Evolutionary conservation across 64 coral and sea anemone genomes (phyloP), one percentile per base, ranked within the genome.

Genomic region (Actinia tenebrosa): DNA sequence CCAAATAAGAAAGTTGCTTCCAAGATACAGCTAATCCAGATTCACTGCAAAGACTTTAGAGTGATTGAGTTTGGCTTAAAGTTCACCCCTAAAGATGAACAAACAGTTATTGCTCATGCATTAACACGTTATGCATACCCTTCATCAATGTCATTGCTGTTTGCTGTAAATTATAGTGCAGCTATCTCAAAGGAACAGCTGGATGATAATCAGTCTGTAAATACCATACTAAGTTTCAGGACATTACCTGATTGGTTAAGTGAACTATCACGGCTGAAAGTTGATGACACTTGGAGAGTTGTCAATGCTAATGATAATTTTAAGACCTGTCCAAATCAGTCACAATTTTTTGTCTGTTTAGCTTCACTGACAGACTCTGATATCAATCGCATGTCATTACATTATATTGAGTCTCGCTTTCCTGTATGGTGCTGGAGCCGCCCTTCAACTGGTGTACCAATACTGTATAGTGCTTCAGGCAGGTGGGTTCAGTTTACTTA

Each of bases 391-490:
- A 95, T 95, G 91, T 95, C 97, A 9, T 86, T 99, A 19, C 97
- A 99, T 82, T 99, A 99, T 82, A 68, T 92, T 25, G 91, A 99
- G 63, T 93, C 90, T 15, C 91, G 97, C 2, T 89, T 99, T 54
- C 97, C 97, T 18, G 89, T 88, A 14, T 99, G 97, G 97, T 99
- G 97, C 66, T 99, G 97, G 97, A 99, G 93, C 83, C 97, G 95
- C 45, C 93, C 97, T 19, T 60, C 27, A 2, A 95, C 97, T 53
- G 83, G 97, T 16, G 88, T 99, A 26, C 97, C 97, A 7, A 78
- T 99, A n/a, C 86, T 99, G 18, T 93, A 84, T 22, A 95, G 97
- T 81, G 93, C 88, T 61, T 87, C 93, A 80, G 97, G 97, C 81
- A 82, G 93, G 97, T 95, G 64, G 87, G 90, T 85, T 5, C 7